Conservation (phyloP, 2,797 vertebrate genomes). For the Melopsittacus undulatus region DNA sequence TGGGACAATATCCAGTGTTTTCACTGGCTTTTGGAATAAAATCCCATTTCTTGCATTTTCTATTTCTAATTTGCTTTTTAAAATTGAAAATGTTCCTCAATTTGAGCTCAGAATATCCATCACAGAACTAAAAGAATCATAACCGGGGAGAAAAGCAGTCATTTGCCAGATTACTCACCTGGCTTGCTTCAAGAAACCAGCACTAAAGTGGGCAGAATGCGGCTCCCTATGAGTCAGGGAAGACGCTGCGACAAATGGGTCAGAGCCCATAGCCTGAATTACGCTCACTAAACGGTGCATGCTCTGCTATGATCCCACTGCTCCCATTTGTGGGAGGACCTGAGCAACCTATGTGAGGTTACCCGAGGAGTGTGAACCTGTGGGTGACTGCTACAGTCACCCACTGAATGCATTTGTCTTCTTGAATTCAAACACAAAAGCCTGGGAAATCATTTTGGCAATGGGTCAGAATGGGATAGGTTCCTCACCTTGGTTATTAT, state of each 20-base stretch:
- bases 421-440: slow-evolving; percentile 27
- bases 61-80: not conserved
- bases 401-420: slow-evolving; percentile 21
- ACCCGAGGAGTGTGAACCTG: not conserved
- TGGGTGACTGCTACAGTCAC: not conserved
- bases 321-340: not conserved
- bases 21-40: not conserved
- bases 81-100: not conserved
- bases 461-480: slow-evolving; percentile 63
- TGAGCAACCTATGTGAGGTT: accelerated
- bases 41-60: not conserved
- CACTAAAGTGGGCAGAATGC: not conserved
- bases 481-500: slow-evolving; percentile 65
- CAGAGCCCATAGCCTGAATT: not conserved
- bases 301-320: not conserved
- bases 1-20: not conserved
- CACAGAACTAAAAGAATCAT: not conserved
- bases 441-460: slow-evolving; percentile 71
- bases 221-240: not conserved
- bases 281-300: accelerated
- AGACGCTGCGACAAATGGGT: accelerated
- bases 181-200: not conserved
- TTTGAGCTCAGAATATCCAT: slow-evolving; percentile 25
- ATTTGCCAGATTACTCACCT: not conserved
- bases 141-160: not conserved